These are phyloP conservation scores for Mesodorylaimus sp. DNA, from an alignment of 2,888 invertebrate species.

Conservation along the genomic window DNA sequence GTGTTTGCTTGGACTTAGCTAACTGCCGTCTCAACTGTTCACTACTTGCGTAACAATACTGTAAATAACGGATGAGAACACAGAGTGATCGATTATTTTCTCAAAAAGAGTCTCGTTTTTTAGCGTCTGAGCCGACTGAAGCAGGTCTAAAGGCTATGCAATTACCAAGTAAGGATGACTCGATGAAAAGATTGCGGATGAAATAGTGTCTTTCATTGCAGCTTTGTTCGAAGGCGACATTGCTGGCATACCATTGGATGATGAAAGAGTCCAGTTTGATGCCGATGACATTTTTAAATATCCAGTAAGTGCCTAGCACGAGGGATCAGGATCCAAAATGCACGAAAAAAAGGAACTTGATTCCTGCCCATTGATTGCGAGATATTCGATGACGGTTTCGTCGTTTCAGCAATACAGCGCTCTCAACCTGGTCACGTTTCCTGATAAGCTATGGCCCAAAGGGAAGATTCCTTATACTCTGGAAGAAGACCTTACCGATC, in stretches of 20 bases:
- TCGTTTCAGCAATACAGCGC: slow-evolving; percentile 25
- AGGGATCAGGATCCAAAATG: neutral
- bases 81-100: too few species aligned
- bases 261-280: slow-evolving; percentile 15
- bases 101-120: slow-evolving; percentile 5
- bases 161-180: neutral
- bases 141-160: slow-evolving; percentile 10
- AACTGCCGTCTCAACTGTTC: too few species aligned
- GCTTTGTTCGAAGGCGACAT: slow-evolving; percentile 47
- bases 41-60: too few species aligned
- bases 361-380: neutral
- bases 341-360: neutral
- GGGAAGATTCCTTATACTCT: slow-evolving; percentile 25
- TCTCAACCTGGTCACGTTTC: slow-evolving; percentile 26
- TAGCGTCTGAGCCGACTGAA: slow-evolving; percentile 4
- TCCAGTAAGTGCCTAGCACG: slow-evolving; percentile 16
- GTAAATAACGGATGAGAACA: too few species aligned
- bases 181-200: neutral
- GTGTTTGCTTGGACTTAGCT: too few species aligned
- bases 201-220: slow-evolving; percentile 14
- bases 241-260: slow-evolving; percentile 22
- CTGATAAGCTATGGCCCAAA: slow-evolving; percentile 27
- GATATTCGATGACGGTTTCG: neutral
- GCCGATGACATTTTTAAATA: slow-evolving; percentile 17
- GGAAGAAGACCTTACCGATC: slow-evolving; percentile 26